A percentile compares a stretch with the other conserved stretches of the same genome.
phyloP scores from a whole-genome alignment of 2,888 invertebrate genomes.

The Caenorhabditis sinica region DNA sequence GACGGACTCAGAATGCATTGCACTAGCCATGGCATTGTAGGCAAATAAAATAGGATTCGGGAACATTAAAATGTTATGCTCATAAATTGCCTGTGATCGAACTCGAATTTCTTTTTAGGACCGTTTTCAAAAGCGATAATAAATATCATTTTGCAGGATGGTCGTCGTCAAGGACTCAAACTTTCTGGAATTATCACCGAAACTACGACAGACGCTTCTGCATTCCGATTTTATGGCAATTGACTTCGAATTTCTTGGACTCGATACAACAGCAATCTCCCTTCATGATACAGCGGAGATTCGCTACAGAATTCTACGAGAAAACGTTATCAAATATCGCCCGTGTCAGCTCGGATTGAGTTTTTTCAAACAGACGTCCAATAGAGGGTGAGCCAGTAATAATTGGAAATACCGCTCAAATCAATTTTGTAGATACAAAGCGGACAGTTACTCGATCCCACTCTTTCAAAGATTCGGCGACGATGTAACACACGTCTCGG shows the following conservation, averaged over 20 bases:
- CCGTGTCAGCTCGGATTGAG: conserved; percentile 59
- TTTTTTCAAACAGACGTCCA: conserved; percentile 35
- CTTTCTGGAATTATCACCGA: conserved; percentile 28
- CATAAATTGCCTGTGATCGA: too few relatives aligned
- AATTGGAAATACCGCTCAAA: background rate
- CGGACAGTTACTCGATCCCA: conserved; percentile 54
- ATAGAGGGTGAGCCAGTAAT: conserved; percentile 21
- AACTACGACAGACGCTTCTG: conserved; percentile 14
- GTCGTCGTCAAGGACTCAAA: conserved; percentile 43
- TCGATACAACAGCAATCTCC: conserved; percentile 28
- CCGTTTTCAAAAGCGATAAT: background rate
- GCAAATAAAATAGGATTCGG: too few relatives aligned
- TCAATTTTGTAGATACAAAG: conserved; percentile 22
- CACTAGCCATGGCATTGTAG: too few relatives aligned
- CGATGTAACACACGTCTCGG: background rate
- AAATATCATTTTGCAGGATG: conserved; percentile 34
- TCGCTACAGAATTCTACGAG: conserved; percentile 35
- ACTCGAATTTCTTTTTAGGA: too few relatives aligned
- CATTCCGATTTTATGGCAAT: conserved; percentile 35
- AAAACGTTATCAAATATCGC: conserved; percentile 40
- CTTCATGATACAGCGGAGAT: conserved; percentile 39
- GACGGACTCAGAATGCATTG: too few relatives aligned
- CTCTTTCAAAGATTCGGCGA: conserved; percentile 45
- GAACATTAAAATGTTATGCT: too few relatives aligned
- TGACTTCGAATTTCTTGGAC: conserved; percentile 63